phyloP scores from a whole-genome alignment of 2,113 vertebrate genomes.

The Mustelus asterias region DNA sequence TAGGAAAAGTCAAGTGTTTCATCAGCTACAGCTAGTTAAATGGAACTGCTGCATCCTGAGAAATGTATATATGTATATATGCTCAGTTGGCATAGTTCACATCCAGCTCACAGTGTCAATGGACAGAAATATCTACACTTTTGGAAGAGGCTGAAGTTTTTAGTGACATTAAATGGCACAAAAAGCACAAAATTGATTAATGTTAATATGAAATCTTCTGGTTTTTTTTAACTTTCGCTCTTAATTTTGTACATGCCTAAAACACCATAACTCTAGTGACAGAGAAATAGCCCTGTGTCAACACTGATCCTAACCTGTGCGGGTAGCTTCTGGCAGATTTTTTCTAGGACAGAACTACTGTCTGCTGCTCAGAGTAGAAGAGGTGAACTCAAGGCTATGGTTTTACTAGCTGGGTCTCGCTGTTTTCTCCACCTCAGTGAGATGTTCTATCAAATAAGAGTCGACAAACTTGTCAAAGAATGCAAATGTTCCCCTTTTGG shows the following conservation, averaged over 20 bases:
- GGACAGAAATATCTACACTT: not conserved
- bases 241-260: not conserved
- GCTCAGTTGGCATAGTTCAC: not conserved
- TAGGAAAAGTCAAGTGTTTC: not conserved
- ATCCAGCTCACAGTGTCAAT: not conserved
- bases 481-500: not conserved
- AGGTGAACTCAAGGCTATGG: not conserved
- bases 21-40: not conserved
- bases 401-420: not conserved
- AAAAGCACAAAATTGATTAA: not conserved
- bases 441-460: not conserved
- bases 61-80: not conserved
- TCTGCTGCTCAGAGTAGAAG: not conserved
- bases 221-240: not conserved
- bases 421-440: not conserved
- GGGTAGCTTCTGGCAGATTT: not conserved
- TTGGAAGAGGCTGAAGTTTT: not conserved
- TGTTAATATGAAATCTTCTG: not conserved
- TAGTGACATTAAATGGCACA: not conserved
- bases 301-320: not conserved
- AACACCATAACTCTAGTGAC: not conserved
- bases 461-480: not conserved
- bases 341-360: not conserved
- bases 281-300: not conserved
- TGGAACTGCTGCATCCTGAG: not conserved